Base-by-base conservation (phyloP, 2,797 vertebrate species). In the Spatula clypeata region DNA sequence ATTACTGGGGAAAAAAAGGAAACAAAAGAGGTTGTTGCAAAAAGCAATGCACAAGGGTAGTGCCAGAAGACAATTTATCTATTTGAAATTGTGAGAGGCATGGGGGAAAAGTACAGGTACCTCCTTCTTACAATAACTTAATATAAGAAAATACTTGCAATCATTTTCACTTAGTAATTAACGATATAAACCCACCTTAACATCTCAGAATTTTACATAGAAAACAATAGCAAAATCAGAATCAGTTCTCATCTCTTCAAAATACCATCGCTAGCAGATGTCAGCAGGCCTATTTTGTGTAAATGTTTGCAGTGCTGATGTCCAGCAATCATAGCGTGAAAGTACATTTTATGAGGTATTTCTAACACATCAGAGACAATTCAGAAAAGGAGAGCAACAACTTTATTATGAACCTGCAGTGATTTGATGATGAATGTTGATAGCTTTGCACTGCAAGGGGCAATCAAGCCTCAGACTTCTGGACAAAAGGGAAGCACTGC, bases 71-170 rank as follows among this genome's bases (percentile, higher is more conserved):
- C 18, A 94, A 80, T 6, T 71, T 26, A 13, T 3, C 18, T 16
- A 38, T 65, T 82, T 70, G 61, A 93, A 79, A 67, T 34, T 29
- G 70, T 5, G 5, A 82, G 66, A 64, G 44, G 15, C 16, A 53
- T 34, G 9, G 9, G 7, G 18, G 0, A 13, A 77, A 70, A 69
- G 9, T 4, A 0, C 1, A 42, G 64, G 5, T 45, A 36, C 6
- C 13, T 53, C 66, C n/a, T 88, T 23, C n/a, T 40, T n/a, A 62
- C 0, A 74, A 4, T 6, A 47, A 4, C 51, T 76, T 53, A 65
- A 54, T 27, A 27, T 58, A 67, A 62, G 32, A 64, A 88, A 69
- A 11, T 7, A 64, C 45, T 15, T 45, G 36, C 44, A 89, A 77
- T 24, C 34, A 13, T n/a, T 69, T 91, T 65, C 4, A 29, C 47